Percentiles rank a stretch among this genome's conserved stretches.
Evolutionary conservation across 2,888 invertebrate genomes (phyloP).

Genomic region (Yponomeuta evonymella): DNA sequence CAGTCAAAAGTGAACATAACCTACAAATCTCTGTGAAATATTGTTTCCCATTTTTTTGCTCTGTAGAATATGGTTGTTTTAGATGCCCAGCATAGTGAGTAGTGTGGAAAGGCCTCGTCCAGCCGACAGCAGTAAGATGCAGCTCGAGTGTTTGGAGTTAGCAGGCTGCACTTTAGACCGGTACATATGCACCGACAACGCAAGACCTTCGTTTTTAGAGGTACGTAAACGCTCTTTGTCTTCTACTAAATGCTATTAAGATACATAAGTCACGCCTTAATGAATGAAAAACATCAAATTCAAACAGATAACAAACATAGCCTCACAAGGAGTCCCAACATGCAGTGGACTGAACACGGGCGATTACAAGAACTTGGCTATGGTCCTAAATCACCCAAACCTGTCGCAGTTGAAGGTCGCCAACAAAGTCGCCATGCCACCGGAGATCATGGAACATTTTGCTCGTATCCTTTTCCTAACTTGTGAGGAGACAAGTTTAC

Average conservation of each 20-base stretch:
- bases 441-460: slow-evolving; percentile 96
- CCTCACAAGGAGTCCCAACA: slow-evolving; percentile 82
- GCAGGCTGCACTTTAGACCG: slow-evolving; percentile 89
- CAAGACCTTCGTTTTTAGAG: slow-evolving; percentile 83
- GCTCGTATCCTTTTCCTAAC: slow-evolving; percentile 88
- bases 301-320: slow-evolving; percentile 78
- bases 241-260: background rate
- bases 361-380: slow-evolving; percentile 90
- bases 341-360: slow-evolving; percentile 93
- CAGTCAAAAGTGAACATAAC: slow-evolving; percentile 13
- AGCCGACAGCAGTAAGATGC: slow-evolving; percentile 62
- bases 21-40: slow-evolving; percentile 2
- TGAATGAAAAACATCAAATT: background rate
- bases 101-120: slow-evolving; percentile 47
- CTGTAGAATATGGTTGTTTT: slow-evolving; percentile 28
- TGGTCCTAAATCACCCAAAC: slow-evolving; percentile 80
- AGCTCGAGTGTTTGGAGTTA: slow-evolving; percentile 82
- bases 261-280: too few relatives aligned
- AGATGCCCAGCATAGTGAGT: slow-evolving; percentile 62
- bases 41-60: background rate
- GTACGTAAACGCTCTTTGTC: slow-evolving; percentile 33
- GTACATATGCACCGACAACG: slow-evolving; percentile 81
- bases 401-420: slow-evolving; percentile 87
- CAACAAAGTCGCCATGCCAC: slow-evolving; percentile 91
- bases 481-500: background rate